phyloP scores from a whole-genome alignment of 2,888 invertebrate genomes.

The Oscheius sp. region DNA sequence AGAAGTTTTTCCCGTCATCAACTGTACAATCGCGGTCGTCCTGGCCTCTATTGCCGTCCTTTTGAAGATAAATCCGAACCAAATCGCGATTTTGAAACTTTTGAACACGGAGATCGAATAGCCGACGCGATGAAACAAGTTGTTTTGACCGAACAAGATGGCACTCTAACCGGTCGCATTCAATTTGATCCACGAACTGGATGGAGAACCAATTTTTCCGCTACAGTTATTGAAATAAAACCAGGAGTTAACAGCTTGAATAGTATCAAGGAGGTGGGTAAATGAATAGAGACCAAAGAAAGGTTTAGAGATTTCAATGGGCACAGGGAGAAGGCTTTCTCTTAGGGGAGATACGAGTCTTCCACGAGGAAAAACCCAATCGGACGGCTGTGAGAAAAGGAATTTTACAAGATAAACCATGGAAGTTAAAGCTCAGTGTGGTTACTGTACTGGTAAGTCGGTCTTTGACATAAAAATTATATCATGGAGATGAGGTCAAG shows the following conservation, averaged over 20 bases:
- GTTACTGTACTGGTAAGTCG: slow-evolving; percentile 56
- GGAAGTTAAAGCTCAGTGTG: slow-evolving; percentile 56
- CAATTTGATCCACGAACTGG: slow-evolving; percentile 65
- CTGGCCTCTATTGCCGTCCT: slow-evolving; percentile 56
- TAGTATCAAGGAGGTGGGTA: slow-evolving; percentile 65
- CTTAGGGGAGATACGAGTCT: slow-evolving; percentile 39
- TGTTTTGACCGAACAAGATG: slow-evolving; percentile 52
- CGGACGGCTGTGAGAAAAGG: slow-evolving; percentile 42
- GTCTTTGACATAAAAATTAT: too few species aligned
- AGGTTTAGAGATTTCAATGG: slow-evolving; percentile 46
- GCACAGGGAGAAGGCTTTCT: slow-evolving; percentile 48
- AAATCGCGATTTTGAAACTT: slow-evolving; percentile 45
- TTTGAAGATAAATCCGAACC: slow-evolving; percentile 44
- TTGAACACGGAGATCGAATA: slow-evolving; percentile 50
- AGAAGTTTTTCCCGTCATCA: slow-evolving; percentile 52
- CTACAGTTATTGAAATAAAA: slow-evolving; percentile 66
- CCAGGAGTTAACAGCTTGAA: slow-evolving; percentile 64
- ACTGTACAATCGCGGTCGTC: slow-evolving; percentile 45
- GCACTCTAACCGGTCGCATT: slow-evolving; percentile 66
- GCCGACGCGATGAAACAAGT: slow-evolving; percentile 54
- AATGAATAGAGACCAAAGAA: neutral
- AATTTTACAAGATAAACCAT: slow-evolving; percentile 48
- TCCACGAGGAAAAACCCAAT: slow-evolving; percentile 43
- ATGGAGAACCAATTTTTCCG: slow-evolving; percentile 62
- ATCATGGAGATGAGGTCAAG: too few species aligned